Base-by-base conservation (phyloP, 2,797 vertebrate genomes). In the Clarias fuscus region DNA sequence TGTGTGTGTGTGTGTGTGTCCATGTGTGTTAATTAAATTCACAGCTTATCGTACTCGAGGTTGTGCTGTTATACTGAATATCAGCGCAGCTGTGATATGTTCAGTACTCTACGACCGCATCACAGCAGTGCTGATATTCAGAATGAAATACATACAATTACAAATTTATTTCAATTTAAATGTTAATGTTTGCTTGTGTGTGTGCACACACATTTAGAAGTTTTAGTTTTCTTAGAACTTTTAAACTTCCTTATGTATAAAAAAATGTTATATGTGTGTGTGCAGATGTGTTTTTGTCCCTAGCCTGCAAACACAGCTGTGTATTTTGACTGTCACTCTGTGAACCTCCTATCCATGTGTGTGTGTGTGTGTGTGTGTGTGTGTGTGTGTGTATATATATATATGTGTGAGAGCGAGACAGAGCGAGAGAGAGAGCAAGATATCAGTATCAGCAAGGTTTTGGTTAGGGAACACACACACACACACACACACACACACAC, bases 291-390 rank as follows among this genome's bases (percentile, higher is more conserved):
- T 82, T 6, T 56, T 30, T 68, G 18, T 30, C 0, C 24, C 37
- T 85, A 85, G 83, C 67, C 22, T 64, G 77, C 5, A 24, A 43
- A 83, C 81, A 72, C 82, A 88, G 82, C 86, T 86, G 58, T 65
- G n/a, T 67, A n/a, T 85, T 58, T 83, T 61, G 37, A 40, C 84
- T 76, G 59, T 64, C 59, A 65, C 77, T 77, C 53, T 18, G 73
- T 11, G 1, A 77, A 17, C 3, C 72, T 59, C 56, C 17, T 18
- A n/a, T 53, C 64, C n/a, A 67, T 43, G 22, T 78, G 40, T 56
- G 65, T 58, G 81, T 83, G 81, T 75, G 14, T 20, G 17, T 59
- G 17, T 64, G 56, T 40, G 64, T 37, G 65, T 30, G 30, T 33
- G 67, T 18, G 67, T 33, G 67, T 17, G 30, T 33, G 27, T 33